These are phyloP conservation scores for Corythaeola cristata DNA, from an alignment of 2,113 vertebrate species.

Conservation along the genomic window DNA sequence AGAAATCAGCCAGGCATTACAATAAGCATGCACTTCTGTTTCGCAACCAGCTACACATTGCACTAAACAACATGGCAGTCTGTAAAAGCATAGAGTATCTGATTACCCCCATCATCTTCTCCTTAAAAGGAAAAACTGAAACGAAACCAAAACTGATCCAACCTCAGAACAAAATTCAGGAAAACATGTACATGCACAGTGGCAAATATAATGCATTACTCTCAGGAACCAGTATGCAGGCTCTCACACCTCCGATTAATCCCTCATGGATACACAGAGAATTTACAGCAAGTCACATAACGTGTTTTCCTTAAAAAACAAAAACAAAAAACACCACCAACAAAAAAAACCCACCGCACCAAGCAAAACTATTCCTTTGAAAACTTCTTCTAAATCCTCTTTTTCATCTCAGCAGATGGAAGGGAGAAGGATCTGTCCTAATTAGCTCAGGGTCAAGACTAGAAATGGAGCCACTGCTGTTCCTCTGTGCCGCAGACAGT, in stretches of 20 bases:
- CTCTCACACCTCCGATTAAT: background rate
- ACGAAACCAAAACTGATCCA: background rate
- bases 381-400: background rate
- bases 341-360: rapidly evolving
- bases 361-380: background rate
- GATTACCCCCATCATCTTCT: background rate
- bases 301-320: background rate
- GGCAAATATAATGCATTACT: background rate
- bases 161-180: background rate
- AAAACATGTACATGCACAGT: background rate
- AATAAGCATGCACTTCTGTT: background rate
- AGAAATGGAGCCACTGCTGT: background rate
- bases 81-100: background rate
- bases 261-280: background rate
- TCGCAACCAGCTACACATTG: background rate
- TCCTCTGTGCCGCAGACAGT: background rate
- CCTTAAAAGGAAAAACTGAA: background rate
- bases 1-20: background rate
- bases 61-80: background rate
- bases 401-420: background rate
- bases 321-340: background rate
- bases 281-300: background rate
- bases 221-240: background rate
- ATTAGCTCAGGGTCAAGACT: background rate
- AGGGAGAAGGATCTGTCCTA: background rate